Conservation (phyloP, 2,888 invertebrate genomes). For the Tenthredo distinguenda region DNA sequence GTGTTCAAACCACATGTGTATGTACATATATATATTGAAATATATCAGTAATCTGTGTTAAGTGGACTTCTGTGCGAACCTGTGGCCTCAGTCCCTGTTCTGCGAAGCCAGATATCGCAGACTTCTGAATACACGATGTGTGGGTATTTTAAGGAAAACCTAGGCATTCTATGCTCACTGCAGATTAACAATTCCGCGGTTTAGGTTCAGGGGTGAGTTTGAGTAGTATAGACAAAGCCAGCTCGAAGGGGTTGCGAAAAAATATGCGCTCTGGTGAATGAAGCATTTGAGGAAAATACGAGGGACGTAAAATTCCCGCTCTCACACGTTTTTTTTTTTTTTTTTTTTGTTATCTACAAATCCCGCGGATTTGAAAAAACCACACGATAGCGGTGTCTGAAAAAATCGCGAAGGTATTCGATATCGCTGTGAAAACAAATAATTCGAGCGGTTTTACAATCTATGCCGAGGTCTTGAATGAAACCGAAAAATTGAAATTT, state of each 20-base stretch:
- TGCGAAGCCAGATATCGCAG: background rate
- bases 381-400: too few relatives aligned
- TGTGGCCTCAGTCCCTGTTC: background rate
- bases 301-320: background rate
- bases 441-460: too few relatives aligned
- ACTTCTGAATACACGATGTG: background rate
- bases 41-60: background rate
- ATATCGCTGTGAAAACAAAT: too few relatives aligned
- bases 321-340: background rate
- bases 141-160: slow-evolving; percentile 2
- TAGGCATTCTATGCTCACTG: background rate
- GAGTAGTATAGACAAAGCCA: background rate
- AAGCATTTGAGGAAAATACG: too few relatives aligned
- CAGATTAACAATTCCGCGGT: background rate
- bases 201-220: background rate
- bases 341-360: too few relatives aligned
- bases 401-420: too few relatives aligned
- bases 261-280: too few relatives aligned
- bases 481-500: too few relatives aligned
- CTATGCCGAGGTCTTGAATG: too few relatives aligned
- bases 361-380: too few relatives aligned
- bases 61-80: slow-evolving; percentile 3
- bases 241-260: background rate
- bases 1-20: background rate
- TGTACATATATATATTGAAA: background rate